A percentile compares a stretch with the other conserved stretches of the same genome.
Conservation (phyloP, 2,888 invertebrate genomes). For the Portevinia maculata region DNA sequence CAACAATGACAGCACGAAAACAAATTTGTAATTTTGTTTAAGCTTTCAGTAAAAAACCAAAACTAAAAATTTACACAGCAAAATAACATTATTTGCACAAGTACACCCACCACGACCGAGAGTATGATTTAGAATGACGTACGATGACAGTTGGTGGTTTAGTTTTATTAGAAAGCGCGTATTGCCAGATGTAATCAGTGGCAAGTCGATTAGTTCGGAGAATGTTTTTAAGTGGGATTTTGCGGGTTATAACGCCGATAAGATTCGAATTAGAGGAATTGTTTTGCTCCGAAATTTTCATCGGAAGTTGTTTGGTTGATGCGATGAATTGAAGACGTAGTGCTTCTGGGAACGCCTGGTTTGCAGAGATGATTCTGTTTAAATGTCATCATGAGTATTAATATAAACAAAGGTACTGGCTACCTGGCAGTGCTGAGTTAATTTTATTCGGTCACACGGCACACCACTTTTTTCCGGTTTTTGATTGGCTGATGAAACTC, state of each 20-base stretch:
- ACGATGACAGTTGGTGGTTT: conserved; percentile 63
- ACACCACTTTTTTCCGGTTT: conserved; percentile 60
- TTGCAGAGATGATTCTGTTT: conserved; percentile 4
- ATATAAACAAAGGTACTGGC: not conserved
- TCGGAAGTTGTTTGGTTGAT: not conserved
- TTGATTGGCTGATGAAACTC: conserved; percentile 54
- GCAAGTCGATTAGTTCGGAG: not conserved
- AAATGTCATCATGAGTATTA: no score
- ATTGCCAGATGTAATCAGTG: conserved; percentile 67
- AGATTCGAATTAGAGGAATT: not conserved
- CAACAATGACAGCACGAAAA: conserved; percentile 36
- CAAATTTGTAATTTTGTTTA: not conserved
- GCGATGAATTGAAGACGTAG: not conserved
- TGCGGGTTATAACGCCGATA: conserved; percentile 18
- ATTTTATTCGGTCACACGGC: conserved; percentile 63
- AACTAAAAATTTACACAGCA: conserved; percentile 29
- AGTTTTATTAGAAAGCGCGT: conserved; percentile 68
- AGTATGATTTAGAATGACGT: conserved; percentile 68
- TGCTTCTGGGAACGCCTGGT: not conserved
- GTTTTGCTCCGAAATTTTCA: not conserved
- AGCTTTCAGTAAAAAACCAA: not conserved
- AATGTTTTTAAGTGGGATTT: not conserved
- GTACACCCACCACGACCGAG: conserved; percentile 63
- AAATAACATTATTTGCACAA: conserved; percentile 28
- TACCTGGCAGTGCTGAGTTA: conserved; percentile 60